Conservation (phyloP, 2,113 vertebrate genomes). For the Heliornis fulica region DNA sequence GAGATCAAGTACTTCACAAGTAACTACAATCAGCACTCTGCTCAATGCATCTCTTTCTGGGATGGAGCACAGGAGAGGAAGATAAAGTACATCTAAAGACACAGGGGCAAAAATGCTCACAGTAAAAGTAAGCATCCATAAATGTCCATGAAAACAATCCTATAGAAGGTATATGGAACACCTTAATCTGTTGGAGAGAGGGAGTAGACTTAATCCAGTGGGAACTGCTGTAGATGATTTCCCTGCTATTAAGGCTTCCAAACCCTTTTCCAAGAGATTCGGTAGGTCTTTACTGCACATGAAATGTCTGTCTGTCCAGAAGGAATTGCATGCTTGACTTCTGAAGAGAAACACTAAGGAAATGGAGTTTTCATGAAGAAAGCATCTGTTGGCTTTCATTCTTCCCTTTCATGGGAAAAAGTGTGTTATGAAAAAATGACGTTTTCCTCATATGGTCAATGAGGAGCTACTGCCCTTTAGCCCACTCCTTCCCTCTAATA, state of each 20-base stretch:
- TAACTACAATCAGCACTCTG: not conserved
- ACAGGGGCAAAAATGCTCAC: not conserved
- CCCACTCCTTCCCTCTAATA: not conserved
- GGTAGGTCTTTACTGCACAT: not conserved
- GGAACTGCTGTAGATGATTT: not conserved
- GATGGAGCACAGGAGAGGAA: not conserved
- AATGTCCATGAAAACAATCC: not conserved
- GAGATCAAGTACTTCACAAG: conserved; percentile 33
- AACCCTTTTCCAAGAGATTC: conserved; percentile 4
- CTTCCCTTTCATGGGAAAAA: conserved; percentile 58
- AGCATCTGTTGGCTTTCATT: conserved; percentile 51
- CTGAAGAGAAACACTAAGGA: conserved; percentile 46
- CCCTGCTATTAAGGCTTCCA: conserved; percentile 6
- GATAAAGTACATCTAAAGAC: not conserved
- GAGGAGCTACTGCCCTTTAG: not conserved
- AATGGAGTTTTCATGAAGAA: conserved; percentile 42
- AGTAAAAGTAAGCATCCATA: not conserved
- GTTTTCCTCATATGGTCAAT: conserved; percentile 50
- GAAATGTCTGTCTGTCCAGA: conserved; percentile 50
- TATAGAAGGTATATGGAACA: not conserved
- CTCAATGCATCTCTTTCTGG: not conserved
- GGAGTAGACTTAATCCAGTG: not conserved
- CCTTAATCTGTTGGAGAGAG: not conserved
- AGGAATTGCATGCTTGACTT: conserved; percentile 44
- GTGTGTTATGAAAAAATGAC: conserved; percentile 15